These are phyloP conservation scores for Nephrotoma guestfalica DNA, from an alignment of 2,888 invertebrate genomes.

Conservation along the genomic window DNA sequence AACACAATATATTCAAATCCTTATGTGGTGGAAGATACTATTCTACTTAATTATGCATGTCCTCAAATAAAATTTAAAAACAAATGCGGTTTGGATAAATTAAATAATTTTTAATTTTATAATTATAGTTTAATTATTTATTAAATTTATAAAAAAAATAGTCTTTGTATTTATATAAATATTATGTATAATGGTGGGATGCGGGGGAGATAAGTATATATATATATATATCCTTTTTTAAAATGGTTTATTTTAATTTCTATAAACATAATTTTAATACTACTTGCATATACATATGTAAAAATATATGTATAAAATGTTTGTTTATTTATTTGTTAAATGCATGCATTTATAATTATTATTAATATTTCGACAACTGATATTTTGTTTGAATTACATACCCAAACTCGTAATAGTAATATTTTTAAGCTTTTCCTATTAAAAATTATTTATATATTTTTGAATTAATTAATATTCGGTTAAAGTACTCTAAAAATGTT, in stretches of 20 bases:
- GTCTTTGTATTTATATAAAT: neutral
- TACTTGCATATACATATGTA: neutral
- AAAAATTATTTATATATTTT: too few relatives aligned
- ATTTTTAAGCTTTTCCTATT: too few relatives aligned
- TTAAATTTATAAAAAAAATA: neutral
- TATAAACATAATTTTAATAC: neutral
- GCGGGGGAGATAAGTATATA: neutral
- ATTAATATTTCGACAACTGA: neutral
- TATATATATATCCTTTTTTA: neutral
- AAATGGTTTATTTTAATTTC: neutral
- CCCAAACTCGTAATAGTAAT: too few relatives aligned
- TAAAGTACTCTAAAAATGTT: too few relatives aligned
- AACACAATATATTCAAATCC: neutral
- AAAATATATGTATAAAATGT: neutral
- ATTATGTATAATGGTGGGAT: neutral
- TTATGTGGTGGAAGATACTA: neutral
- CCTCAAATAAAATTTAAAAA: neutral
- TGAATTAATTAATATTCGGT: too few relatives aligned
- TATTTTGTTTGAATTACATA: too few relatives aligned
- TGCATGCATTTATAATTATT: neutral
- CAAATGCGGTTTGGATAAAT: neutral
- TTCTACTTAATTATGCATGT: neutral
- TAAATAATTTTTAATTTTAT: neutral
- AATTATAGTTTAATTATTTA: neutral
- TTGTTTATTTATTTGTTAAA: neutral